phyloP scores from a whole-genome alignment of 2,797 vertebrate genomes.

The Sebastes umbrosus region DNA sequence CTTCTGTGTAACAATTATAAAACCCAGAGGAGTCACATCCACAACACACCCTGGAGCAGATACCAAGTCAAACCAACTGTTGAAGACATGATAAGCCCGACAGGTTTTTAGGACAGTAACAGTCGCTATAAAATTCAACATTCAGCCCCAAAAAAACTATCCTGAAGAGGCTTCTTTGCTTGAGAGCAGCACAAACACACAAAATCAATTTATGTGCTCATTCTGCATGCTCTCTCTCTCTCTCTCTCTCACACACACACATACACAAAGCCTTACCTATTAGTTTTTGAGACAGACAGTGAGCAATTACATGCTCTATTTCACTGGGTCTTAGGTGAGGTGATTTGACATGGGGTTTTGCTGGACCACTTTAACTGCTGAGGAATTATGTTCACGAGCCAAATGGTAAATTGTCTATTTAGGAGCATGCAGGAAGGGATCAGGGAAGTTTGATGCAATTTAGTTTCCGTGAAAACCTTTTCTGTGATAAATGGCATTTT shows the following conservation, averaged over 20 bases:
- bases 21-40: background rate
- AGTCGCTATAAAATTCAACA: slow-evolving; percentile 1
- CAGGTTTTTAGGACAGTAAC: background rate
- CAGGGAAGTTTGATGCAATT: background rate
- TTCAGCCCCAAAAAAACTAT: background rate
- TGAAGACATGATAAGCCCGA: background rate
- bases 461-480: slow-evolving; percentile 9
- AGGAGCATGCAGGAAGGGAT: background rate
- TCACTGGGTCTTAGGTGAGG: slow-evolving; percentile 67
- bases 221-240: slow-evolving; percentile 2
- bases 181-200: slow-evolving; percentile 25
- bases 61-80: background rate
- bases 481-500: slow-evolving; percentile 13
- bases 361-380: slow-evolving; percentile 30
- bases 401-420: background rate
- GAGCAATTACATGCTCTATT: slow-evolving; percentile 77
- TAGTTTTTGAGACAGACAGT: slow-evolving; percentile 55
- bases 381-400: background rate
- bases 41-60: background rate
- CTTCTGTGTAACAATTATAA: background rate
- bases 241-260: slow-evolving; percentile 6
- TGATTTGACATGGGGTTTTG: slow-evolving; percentile 39
- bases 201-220: slow-evolving; percentile 47
- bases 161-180: background rate
- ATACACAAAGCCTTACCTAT: slow-evolving; percentile 10